Evolutionary conservation across 2,888 invertebrate genomes (phyloP).

Genomic region (Euspilapteryx auroguttella): DNA sequence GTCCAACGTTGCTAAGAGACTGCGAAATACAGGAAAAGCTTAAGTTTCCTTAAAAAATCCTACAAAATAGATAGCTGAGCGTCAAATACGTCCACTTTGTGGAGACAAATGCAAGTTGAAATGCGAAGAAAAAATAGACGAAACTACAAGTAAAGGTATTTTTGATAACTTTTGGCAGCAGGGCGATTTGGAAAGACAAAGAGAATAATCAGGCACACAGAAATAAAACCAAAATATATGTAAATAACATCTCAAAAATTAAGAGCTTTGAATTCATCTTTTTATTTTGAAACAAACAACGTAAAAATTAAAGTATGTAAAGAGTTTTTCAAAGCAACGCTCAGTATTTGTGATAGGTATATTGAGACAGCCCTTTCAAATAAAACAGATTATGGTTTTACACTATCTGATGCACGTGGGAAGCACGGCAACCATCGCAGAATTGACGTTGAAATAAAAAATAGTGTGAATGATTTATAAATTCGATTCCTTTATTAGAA

Average conservation of each 20-base stretch:
- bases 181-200: background rate
- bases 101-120: background rate
- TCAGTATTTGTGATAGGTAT: conserved; percentile 1
- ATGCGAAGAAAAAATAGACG: background rate
- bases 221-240: no score
- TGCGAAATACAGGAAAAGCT: background rate
- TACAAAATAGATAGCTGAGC: background rate
- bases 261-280: conserved; percentile 3
- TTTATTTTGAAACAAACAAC: conserved; percentile 2
- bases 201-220: background rate
- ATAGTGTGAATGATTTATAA: conserved; percentile 5
- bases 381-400: conserved; percentile 3
- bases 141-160: background rate
- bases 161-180: background rate
- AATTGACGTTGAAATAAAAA: conserved; percentile 3
- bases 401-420: conserved; percentile 1
- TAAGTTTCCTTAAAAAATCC: background rate
- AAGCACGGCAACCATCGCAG: conserved; percentile 4
- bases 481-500: conserved; percentile 8
- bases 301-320: conserved; percentile 4
- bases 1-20: background rate
- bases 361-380: conserved; percentile 3
- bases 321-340: conserved; percentile 5
- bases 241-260: no score
- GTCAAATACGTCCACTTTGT: background rate